Conservation (phyloP, 2,797 vertebrate species). For the Sebastiscus tertius region DNA sequence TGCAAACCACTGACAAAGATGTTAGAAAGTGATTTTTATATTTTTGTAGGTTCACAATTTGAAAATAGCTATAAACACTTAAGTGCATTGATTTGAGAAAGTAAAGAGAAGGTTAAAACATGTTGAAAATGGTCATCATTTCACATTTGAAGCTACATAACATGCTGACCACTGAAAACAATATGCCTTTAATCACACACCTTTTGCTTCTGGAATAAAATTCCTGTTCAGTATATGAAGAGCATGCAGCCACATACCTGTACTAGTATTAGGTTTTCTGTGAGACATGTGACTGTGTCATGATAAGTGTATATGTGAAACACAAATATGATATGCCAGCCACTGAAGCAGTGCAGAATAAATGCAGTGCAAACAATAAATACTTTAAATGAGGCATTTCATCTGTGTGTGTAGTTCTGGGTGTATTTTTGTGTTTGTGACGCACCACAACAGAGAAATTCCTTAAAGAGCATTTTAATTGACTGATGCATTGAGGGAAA, state of each 20-base stretch:
- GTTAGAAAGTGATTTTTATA: background rate
- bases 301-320: background rate
- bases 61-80: background rate
- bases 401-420: background rate
- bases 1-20: background rate
- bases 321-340: background rate
- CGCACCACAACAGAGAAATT: slow-evolving; percentile 7
- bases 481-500: background rate
- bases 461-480: background rate
- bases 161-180: background rate
- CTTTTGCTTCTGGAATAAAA: too few species aligned
- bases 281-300: background rate
- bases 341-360: background rate
- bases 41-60: background rate
- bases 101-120: background rate
- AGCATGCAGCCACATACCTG: background rate
- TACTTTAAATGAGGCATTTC: background rate
- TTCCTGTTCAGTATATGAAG: background rate
- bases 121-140: background rate
- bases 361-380: background rate
- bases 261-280: background rate
- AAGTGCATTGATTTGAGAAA: background rate
- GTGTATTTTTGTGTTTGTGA: background rate
- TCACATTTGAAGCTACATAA: background rate
- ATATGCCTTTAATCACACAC: background rate